A percentile compares a stretch with the other conserved stretches of the same genome.
These are phyloP conservation scores for Magallana gigas DNA, from an alignment of 1,140 invertebrate genomes.

Conservation along the genomic window DNA sequence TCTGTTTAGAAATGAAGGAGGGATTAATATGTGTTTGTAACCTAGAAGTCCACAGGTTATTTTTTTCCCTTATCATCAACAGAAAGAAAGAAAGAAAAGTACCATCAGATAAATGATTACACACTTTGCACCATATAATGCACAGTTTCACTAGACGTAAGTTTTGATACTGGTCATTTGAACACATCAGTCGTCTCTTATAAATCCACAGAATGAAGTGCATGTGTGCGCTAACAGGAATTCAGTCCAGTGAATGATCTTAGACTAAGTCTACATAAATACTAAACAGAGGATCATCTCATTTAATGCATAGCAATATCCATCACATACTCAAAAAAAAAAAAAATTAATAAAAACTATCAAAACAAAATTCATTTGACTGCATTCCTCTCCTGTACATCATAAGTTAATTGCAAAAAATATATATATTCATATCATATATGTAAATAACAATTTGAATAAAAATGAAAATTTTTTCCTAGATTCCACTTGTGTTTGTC, in stretches of 20 bases:
- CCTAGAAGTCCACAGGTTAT: neutral
- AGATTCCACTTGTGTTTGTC: constrained; percentile 66
- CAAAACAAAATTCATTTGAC: constrained; percentile 30
- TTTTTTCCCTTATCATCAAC: neutral
- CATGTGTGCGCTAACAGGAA: neutral
- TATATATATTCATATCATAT: constrained; percentile 12
- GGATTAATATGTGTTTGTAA: neutral
- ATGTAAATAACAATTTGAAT: constrained; percentile 48
- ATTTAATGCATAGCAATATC: constrained; percentile 8
- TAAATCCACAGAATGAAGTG: neutral
- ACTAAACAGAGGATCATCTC: neutral
- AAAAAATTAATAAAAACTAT: neutral
- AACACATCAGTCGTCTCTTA: neutral
- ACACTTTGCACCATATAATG: neutral
- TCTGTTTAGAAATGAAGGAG: neutral
- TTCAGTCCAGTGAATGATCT: neutral
- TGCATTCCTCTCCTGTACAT: neutral
- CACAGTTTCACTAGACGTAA: neutral
- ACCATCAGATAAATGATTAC: too few species aligned
- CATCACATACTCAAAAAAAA: neutral
- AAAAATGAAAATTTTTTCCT: constrained; percentile 53
- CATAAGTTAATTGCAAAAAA: constrained; percentile 32
- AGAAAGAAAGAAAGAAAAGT: neutral
- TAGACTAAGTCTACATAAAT: neutral
- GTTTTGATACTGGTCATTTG: neutral